Conservation (phyloP, 2,113 vertebrate species). For the Muscicapa adusta region DNA sequence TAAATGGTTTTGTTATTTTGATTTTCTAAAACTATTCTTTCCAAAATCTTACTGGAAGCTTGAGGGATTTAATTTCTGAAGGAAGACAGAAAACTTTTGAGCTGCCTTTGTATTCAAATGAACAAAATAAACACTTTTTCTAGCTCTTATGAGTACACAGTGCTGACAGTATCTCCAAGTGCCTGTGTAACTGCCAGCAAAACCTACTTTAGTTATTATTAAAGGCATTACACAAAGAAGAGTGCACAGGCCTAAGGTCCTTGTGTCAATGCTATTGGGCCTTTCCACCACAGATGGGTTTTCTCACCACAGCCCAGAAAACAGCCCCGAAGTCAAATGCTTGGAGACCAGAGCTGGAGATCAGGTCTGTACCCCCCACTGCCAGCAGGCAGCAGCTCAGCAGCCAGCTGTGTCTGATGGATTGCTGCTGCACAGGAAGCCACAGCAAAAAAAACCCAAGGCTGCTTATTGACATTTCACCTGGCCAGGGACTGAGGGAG, state of each 20-base stretch:
- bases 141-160: accelerated
- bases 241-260: not conserved
- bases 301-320: not conserved
- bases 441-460: not conserved
- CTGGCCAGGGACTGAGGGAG: not conserved
- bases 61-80: not conserved
- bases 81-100: not conserved
- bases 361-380: too few species aligned
- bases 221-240: not conserved
- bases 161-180: not conserved
- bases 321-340: not conserved
- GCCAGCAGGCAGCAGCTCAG: not conserved
- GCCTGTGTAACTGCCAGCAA: not conserved
- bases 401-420: not conserved
- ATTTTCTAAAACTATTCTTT: not conserved
- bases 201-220: not conserved
- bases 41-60: not conserved
- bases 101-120: not conserved
- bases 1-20: not conserved
- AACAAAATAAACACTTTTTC: not conserved
- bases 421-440: not conserved
- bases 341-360: not conserved
- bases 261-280: not conserved
- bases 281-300: not conserved
- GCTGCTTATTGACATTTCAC: not conserved